Evolutionary conservation across 2,113 vertebrate species (phyloP).

Genomic region (Baryphthengus martii): DNA sequence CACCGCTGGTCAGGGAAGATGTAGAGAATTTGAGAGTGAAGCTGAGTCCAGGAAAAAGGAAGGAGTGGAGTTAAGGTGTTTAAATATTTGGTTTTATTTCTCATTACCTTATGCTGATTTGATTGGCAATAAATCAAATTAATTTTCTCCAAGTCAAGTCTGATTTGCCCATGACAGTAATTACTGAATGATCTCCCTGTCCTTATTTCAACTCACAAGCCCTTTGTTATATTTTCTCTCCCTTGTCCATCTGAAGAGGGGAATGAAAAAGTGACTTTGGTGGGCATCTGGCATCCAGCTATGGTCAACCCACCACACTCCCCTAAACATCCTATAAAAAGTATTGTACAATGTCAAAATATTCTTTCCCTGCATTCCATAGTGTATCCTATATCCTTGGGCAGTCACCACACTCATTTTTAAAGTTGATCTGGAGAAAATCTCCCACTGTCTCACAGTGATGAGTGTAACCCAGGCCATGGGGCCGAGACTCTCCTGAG

Average conservation of each 20-base stretch:
- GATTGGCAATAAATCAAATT: no score
- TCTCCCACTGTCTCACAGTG: background rate
- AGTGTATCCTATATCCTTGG: background rate
- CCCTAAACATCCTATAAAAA: background rate
- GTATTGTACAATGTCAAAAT: background rate
- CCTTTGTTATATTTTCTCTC: background rate
- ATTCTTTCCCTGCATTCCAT: background rate
- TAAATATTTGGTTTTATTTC: no score
- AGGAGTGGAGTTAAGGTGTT: background rate
- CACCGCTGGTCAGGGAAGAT: no score
- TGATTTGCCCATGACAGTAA: no score
- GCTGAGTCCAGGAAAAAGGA: background rate
- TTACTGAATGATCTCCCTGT: no score
- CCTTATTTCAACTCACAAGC: no score
- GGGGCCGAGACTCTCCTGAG: background rate
- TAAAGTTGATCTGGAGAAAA: background rate
- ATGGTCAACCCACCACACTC: background rate
- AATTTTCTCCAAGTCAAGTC: no score
- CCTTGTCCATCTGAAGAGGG: background rate
- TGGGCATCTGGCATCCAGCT: no score
- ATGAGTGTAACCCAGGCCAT: background rate
- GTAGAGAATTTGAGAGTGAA: no score
- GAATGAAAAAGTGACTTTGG: no score
- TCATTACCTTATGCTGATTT: no score
- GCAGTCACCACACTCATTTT: no score